phyloP scores from a whole-genome alignment of 2,888 invertebrate genomes.

The Auanema sp. region DNA sequence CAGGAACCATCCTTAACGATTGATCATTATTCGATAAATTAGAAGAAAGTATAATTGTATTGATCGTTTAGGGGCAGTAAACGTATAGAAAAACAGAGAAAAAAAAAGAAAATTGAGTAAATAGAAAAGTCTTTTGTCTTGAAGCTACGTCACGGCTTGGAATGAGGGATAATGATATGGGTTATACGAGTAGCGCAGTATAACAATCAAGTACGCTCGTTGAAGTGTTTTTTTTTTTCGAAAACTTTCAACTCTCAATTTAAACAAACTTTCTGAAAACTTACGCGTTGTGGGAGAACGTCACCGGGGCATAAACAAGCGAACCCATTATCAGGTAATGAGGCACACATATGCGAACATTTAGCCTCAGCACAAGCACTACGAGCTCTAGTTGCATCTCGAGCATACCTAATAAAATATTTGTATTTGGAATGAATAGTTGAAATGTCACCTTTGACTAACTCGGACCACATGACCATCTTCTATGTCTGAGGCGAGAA shows the following conservation, averaged over 20 bases:
- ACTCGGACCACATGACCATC: slow-evolving; percentile 82
- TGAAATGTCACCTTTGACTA: slow-evolving; percentile 46
- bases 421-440: not conserved
- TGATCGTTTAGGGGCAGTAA: too few species aligned
- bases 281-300: slow-evolving; percentile 44
- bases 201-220: too few species aligned
- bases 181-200: too few species aligned
- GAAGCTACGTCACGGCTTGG: too few species aligned
- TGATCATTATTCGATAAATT: not conserved
- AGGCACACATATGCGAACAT: slow-evolving; percentile 89
- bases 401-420: slow-evolving; percentile 19
- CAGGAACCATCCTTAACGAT: slow-evolving; percentile 51
- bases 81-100: too few species aligned
- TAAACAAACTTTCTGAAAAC: not conserved
- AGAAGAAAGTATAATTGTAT: too few species aligned
- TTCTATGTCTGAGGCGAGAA: slow-evolving; percentile 80
- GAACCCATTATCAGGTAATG: slow-evolving; percentile 80
- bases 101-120: too few species aligned
- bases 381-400: slow-evolving; percentile 36
- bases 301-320: slow-evolving; percentile 88
- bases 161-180: too few species aligned
- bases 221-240: too few species aligned
- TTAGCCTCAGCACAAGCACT: slow-evolving; percentile 72
- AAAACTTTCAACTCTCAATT: too few species aligned
- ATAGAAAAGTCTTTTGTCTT: too few species aligned